phyloP scores from a whole-genome alignment of 2,113 vertebrate genomes.

The Galeopterus variegatus region DNA sequence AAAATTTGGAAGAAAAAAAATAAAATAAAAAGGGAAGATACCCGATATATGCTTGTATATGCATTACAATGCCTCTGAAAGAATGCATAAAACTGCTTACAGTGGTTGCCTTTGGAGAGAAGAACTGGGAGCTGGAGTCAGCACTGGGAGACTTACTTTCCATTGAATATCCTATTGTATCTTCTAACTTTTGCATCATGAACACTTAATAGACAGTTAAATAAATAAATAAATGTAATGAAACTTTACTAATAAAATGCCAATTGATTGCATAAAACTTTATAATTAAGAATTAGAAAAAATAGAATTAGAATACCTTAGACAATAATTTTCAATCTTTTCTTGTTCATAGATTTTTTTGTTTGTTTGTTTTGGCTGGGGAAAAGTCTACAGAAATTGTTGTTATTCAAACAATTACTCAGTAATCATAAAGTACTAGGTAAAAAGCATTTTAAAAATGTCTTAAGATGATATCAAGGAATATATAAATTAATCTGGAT shows the following conservation, averaged over 20 bases:
- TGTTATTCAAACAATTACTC: conserved; percentile 16
- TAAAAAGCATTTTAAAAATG: conserved; percentile 48
- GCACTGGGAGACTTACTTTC: conserved; percentile 9
- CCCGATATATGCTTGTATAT: neutral
- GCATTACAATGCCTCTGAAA: neutral
- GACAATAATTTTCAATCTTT: conserved; percentile 16
- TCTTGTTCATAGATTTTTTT: neutral
- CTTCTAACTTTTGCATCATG: neutral
- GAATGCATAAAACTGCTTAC: neutral
- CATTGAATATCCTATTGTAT: neutral
- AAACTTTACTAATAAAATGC: conserved; percentile 32
- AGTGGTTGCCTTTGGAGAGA: neutral
- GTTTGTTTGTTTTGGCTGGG: too few species aligned
- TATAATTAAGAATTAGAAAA: neutral
- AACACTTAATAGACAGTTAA: neutral
- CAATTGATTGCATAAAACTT: conserved; percentile 27
- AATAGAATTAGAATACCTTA: neutral
- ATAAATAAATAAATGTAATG: neutral
- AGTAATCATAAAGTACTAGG: neutral
- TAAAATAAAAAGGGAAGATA: neutral
- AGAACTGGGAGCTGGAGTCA: neutral
- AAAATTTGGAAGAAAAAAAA: neutral
- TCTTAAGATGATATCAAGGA: conserved; percentile 52
- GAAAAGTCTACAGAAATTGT: neutral
- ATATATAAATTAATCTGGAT: conserved; percentile 59